Base-by-base conservation (phyloP, 1,140 invertebrate species). In the Semibalanus balanoides region DNA sequence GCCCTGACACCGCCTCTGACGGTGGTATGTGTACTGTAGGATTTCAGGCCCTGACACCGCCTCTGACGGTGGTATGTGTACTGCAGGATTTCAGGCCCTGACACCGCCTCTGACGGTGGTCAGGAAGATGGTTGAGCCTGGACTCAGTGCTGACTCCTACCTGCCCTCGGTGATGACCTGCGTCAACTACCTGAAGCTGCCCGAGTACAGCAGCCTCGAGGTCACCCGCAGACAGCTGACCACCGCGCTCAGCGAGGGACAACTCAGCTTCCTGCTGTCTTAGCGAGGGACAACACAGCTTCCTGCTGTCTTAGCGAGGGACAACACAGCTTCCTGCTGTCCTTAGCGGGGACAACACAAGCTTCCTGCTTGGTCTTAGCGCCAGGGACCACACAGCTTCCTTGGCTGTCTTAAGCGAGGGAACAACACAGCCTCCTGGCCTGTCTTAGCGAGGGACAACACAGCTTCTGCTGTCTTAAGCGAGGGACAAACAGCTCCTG, bases 141-240 rank as follows among this genome's bases (percentile, higher is more conserved):
- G 92, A 77, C 90, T 93, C 85, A 93, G 94, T 85, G 90, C 94
- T 31, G 96, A 99, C 85, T 90, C 95, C 85, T 98, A 96, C 86
- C 87, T 99, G 82, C 97, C 97, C 81, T 98, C 96, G 80, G 97
- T 99, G 83, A 99, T 99, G 96, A 99, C 97, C 74, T 99, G 97
- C 87, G 96, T 98, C 76, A 99, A 99, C 89, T 99, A 99, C 88
- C 89, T 99, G 80, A 99, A 99, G 88, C 88, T 99, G 84, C 97
- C 97, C 29, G 97, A 99, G 85, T 99, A 99, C 86, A 93, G 94
- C 78, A 91, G 88, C 78, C 86, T 93, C 76, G 93, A 97, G 82
- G 92, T 97, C 81, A 97, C 98, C 95, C 88, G 92, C 80, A 89
- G 93, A 81, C 97, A 97, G 85, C 86, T 98, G 77, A 86, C 89